Conservation (phyloP, 2,113 vertebrate species). For the Hyaena hyaena region DNA sequence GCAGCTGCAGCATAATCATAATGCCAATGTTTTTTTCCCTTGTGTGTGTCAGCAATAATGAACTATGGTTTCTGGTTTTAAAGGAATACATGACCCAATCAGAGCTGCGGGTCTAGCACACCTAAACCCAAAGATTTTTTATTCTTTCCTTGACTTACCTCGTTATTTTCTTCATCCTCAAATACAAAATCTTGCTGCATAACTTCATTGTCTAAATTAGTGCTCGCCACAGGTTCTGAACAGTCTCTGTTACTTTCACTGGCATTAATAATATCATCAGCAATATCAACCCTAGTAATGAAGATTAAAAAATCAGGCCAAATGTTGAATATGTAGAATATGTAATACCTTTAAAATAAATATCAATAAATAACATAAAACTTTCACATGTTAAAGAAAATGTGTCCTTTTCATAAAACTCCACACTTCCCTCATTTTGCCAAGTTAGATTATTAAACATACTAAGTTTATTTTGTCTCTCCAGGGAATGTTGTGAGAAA, state of each 20-base stretch:
- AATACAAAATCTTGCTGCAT: slow-evolving; percentile 83
- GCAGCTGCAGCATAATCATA: not conserved
- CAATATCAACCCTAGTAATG: slow-evolving; percentile 85
- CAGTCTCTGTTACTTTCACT: slow-evolving; percentile 81
- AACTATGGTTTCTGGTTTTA: slow-evolving; percentile 34
- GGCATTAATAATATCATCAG: slow-evolving; percentile 86
- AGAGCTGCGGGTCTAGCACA: not conserved
- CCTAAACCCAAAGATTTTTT: not conserved
- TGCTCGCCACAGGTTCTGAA: slow-evolving; percentile 85
- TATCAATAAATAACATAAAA: slow-evolving; percentile 19
- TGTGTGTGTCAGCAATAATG: not conserved
- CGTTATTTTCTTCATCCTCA: slow-evolving; percentile 85
- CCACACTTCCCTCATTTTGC: not conserved
- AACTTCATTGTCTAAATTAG: slow-evolving; percentile 85
- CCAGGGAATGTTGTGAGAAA: not conserved
- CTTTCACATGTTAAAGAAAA: slow-evolving; percentile 49
- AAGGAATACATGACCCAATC: slow-evolving; percentile 36
- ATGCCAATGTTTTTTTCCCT: not conserved
- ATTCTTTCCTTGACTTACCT: slow-evolving; percentile 83
- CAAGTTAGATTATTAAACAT: slow-evolving; percentile 24
- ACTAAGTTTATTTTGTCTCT: not conserved
- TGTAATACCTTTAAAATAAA: not conserved
- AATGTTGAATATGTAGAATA: slow-evolving; percentile 52
- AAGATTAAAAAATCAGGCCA: slow-evolving; percentile 60
- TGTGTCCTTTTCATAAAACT: slow-evolving; percentile 30